These are phyloP conservation scores for Prunella himalayana DNA, from an alignment of 2,113 vertebrate species.

Conservation along the genomic window DNA sequence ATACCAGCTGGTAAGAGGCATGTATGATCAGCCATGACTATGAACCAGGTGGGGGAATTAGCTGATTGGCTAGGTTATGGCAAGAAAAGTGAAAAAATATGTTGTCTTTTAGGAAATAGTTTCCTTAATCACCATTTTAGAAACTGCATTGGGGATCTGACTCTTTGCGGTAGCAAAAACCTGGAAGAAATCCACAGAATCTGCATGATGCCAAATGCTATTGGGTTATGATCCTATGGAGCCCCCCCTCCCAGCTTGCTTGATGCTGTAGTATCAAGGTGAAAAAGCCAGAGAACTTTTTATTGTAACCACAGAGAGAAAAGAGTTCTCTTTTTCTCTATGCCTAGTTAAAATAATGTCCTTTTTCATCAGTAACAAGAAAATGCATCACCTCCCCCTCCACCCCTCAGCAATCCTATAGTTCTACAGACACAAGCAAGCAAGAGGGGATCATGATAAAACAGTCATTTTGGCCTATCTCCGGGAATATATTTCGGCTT, in stretches of 20 bases:
- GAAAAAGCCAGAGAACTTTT: constrained; percentile 32
- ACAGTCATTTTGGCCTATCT: not conserved
- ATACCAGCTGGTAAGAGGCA: constrained; percentile 4
- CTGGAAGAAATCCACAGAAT: constrained; percentile 5
- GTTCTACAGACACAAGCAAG: not conserved
- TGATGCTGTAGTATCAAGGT: not conserved
- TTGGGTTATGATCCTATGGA: not conserved
- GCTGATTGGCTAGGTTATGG: not conserved
- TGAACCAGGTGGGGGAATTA: not conserved
- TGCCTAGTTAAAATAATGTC: not conserved
- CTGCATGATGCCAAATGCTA: not conserved
- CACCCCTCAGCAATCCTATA: not conserved
- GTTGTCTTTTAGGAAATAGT: not conserved
- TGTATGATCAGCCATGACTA: not conserved
- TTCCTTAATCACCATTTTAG: not conserved
- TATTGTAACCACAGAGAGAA: constrained; percentile 18
- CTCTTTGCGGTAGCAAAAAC: not conserved
- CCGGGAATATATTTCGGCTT: not conserved
- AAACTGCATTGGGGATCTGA: not conserved
- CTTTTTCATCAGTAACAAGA: not conserved
- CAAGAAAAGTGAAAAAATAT: not conserved
- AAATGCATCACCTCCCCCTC: not conserved
- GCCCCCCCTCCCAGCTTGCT: not conserved
- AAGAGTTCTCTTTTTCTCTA: not conserved
- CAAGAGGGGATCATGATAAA: not conserved